phyloP scores from a whole-genome alignment of 2,888 invertebrate species.

The Mesochorus sp. region DNA sequence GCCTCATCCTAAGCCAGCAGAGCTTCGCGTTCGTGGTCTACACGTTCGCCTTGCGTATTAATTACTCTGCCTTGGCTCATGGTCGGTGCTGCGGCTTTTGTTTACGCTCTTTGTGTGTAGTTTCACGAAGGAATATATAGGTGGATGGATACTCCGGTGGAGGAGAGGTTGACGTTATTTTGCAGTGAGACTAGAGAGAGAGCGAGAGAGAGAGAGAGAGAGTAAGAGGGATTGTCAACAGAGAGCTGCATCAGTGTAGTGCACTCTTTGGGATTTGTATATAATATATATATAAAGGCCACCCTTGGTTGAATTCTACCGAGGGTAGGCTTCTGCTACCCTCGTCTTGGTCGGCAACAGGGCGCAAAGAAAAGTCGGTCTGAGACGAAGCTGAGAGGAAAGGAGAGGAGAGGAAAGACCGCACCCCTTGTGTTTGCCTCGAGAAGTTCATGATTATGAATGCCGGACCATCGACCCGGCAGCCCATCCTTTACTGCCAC shows the following conservation, averaged over 20 bases:
- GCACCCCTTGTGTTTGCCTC: slow-evolving; percentile 60
- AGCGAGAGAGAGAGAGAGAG: background rate
- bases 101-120: slow-evolving; percentile 40
- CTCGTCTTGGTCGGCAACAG: slow-evolving; percentile 55
- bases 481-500: slow-evolving; percentile 54
- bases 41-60: slow-evolving; percentile 57
- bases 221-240: slow-evolving; percentile 38
- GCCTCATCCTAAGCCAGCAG: slow-evolving; percentile 17
- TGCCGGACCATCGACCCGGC: slow-evolving; percentile 69
- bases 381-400: slow-evolving; percentile 25
- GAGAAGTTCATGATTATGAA: slow-evolving; percentile 67
- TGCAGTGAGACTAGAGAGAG: slow-evolving; percentile 2
- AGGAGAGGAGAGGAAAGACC: slow-evolving; percentile 46
- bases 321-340: background rate
- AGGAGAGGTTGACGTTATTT: slow-evolving; percentile 44
- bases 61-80: slow-evolving; percentile 50
- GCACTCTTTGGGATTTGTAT: slow-evolving; percentile 30
- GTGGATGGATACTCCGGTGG: slow-evolving; percentile 12
- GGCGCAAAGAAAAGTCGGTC: slow-evolving; percentile 25
- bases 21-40: slow-evolving; percentile 35
- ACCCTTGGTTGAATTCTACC: slow-evolving; percentile 11
- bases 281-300: slow-evolving; percentile 15
- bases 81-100: slow-evolving; percentile 51
- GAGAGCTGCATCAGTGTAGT: slow-evolving; percentile 7
- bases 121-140: background rate